Conservation (phyloP, 2,888 invertebrate genomes). For the Mimachlamys varia region DNA sequence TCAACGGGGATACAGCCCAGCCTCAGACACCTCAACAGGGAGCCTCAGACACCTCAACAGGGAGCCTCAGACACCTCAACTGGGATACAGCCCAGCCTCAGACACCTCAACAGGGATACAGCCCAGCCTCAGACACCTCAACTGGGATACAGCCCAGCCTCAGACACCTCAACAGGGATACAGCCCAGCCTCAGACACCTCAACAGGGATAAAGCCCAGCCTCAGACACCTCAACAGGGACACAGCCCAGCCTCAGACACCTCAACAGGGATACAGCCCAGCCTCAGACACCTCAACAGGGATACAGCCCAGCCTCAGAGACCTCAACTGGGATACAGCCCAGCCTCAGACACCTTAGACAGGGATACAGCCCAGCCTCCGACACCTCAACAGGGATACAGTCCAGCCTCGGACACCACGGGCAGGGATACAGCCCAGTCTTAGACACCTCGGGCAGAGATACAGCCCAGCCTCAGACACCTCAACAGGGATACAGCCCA, state of each 20-base stretch:
- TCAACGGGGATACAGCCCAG: too few species aligned
- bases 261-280: too few species aligned
- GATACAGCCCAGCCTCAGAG: neutral
- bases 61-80: neutral
- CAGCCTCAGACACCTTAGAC: neutral
- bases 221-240: neutral
- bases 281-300: neutral
- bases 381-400: too few species aligned
- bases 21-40: too few species aligned
- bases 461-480: neutral
- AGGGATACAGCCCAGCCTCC: neutral
- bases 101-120: neutral
- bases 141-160: too few species aligned
- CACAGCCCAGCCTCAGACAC: neutral
- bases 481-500: too few species aligned
- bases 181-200: neutral
- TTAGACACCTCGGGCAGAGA: neutral
- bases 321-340: too few species aligned
- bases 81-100: neutral
- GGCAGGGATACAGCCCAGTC: neutral
- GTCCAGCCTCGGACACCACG: too few species aligned
- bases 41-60: too few species aligned
- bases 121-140: too few species aligned
- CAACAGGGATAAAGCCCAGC: too few species aligned
- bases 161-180: neutral